Evolutionary conservation across 2,113 vertebrate genomes (phyloP).

Genomic region (Bucco capensis): DNA sequence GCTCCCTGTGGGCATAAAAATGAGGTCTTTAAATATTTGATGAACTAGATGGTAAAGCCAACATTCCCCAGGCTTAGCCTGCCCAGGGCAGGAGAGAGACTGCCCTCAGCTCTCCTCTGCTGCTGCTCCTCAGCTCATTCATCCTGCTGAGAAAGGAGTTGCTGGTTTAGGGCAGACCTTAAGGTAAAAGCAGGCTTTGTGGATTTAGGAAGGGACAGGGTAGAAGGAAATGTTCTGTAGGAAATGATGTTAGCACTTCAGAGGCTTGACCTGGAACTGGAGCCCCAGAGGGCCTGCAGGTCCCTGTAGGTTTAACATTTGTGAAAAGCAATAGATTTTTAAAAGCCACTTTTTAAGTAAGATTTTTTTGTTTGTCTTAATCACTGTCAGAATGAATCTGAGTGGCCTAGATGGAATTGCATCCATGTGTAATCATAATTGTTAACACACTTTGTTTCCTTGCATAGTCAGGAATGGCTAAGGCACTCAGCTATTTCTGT

Average conservation of each 20-base stretch:
- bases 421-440: background rate
- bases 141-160: background rate
- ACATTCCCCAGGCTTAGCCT: background rate
- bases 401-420: background rate
- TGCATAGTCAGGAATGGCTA: background rate
- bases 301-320: background rate
- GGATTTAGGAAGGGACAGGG: background rate
- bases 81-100: background rate
- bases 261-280: background rate
- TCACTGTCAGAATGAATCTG: background rate
- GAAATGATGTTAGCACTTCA: background rate
- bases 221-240: background rate
- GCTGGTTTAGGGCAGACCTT: background rate
- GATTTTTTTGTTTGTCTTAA: background rate
- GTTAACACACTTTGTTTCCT: background rate
- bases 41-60: background rate
- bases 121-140: background rate
- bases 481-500: background rate
- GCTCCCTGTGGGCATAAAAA: background rate
- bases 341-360: too few species aligned
- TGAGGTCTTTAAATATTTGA: conserved; percentile 37
- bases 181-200: background rate
- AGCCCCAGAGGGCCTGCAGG: background rate
- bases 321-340: background rate
- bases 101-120: background rate